Evolutionary conservation across 2,113 vertebrate species (phyloP), one percentile per base, ranked within the genome.

Genomic region (Sorex fumeus): DNA sequence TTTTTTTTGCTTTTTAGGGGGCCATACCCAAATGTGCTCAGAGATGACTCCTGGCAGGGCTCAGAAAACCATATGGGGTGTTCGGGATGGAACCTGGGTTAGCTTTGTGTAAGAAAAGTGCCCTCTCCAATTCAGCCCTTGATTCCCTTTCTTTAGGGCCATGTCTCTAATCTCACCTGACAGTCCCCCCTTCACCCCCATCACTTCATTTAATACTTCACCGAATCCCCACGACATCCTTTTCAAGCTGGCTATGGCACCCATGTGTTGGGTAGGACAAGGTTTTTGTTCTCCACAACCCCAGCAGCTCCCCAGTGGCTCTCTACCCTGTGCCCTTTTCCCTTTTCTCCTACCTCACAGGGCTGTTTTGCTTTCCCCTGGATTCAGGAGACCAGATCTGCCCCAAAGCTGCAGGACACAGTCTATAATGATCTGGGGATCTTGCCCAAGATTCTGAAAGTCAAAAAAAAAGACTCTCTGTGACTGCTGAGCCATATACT

Each of bases 161-260:
- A 60, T 60, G 19, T 60, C 57, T 23, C 57, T 60, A 60, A 23
- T 60, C 21, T 60, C 57, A 60, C 57, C 57, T 60, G 57, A 60
- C 18, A 23, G 7, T 60, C 18, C 57, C 12, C 57, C 57, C 18
- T 60, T 60, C 16, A 21, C 18, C 57, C 57, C 57, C 21, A 60
- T 60, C 57, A 60, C 19, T 69, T 72, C 47, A 2, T n/a, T 28
- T 21, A n/a, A 8, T 16, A 60, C 19, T 69, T 72, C 47, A 2
- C 28, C 23, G 21, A n/a, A 8, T 16, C 21, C 1, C 32, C 21
- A 0, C 12, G 66, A 4, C 11, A 0, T 7, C 8, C 34, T 21
- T 27, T 8, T 9, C 1, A 23, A 76, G 47, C 8, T 5, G 11
- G n/a, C 57, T 15, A 6, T 47, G 28, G 32, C 36, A n/a, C 3